Percentiles rank a stretch among this genome's conserved stretches.
These are phyloP conservation scores for Drosophila willistoni DNA, from an alignment of 1,140 invertebrate species.

Conservation along the genomic window DNA sequence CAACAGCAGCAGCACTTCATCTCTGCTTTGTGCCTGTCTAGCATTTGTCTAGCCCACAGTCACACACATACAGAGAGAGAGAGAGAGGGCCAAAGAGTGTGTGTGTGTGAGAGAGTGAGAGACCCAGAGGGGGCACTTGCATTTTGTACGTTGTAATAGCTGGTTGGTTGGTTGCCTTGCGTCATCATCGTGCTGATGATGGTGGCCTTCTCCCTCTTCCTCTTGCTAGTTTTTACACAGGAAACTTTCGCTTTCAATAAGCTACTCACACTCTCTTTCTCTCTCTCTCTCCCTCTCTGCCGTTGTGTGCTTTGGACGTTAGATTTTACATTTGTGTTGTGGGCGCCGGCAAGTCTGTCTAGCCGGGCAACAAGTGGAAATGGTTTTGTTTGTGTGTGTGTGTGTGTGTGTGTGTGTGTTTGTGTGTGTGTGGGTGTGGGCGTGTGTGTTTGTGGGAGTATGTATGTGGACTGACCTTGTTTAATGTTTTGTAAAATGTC, in stretches of 20 bases:
- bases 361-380: slow-evolving; percentile 67
- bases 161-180: slow-evolving; percentile 31
- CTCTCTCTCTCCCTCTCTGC: slow-evolving; percentile 13
- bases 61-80: slow-evolving; percentile 31
- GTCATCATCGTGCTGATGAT: slow-evolving; percentile 31
- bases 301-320: slow-evolving; percentile 45
- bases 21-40: slow-evolving; percentile 28
- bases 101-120: no score
- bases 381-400: slow-evolving; percentile 12
- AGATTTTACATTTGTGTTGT: slow-evolving; percentile 76
- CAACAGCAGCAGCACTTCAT: not conserved
- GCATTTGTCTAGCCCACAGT: slow-evolving; percentile 66
- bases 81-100: not conserved
- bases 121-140: slow-evolving; percentile 4
- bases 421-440: not conserved
- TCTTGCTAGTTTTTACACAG: slow-evolving; percentile 73
- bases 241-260: slow-evolving; percentile 72
- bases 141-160: slow-evolving; percentile 55
- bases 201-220: slow-evolving; percentile 15
- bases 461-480: slow-evolving; percentile 56
- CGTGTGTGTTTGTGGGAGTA: slow-evolving; percentile 23
- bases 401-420: slow-evolving; percentile 6
- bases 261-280: slow-evolving; percentile 25
- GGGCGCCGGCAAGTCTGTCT: slow-evolving; percentile 42
- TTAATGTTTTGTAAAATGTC: slow-evolving; percentile 61